Base-by-base conservation (phyloP, 2,797 vertebrate species). In the Leptatherina wallacei region DNA sequence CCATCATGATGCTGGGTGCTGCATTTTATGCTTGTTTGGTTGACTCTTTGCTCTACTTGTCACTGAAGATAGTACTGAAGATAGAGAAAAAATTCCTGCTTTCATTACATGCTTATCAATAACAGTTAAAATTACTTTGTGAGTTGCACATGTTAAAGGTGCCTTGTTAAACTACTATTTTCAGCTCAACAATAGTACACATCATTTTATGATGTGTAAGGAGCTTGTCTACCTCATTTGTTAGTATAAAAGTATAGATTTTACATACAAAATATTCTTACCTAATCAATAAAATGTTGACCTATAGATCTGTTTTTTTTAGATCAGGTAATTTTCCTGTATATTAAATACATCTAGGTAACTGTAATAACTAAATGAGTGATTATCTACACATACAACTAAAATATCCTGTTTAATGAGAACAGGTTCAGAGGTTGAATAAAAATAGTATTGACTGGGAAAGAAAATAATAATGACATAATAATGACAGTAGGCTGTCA, bases 401-500 rank as follows among this genome's bases (percentile, higher is more conserved):
- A 16, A 44, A 24, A 63, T 49, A 56, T 9, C 29, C 22, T 6
- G 33, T 33, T 8, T n/a, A 22, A 61, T 38, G 27, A 52, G 2
- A 6, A 16, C 11, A 6, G 16, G 60, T 69, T 75, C 36, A 69
- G 9, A 54, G 40, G 20, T 35, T n/a, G 63, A 13, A 75, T 30
- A 58, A 40, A 62, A 61, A 66, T 4, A 8, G 3, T 47, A 73
- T 30, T 60, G 56, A 73, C 36, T 54, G 2, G 2, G n/a, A 71
- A 42, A 81, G 42, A 82, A 80, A 6, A 62, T 40, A 70, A 77
- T 58, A 76, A 69, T 75, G 36, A 27, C 24, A 27, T 38, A 61
- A 8, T 38, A 61, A 75, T 87, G 72, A 82, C 87, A 91, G 77
- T 87, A 85, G 85, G 79, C 71, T 86, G 83, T 58, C 87, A 84